These are phyloP conservation scores for Chymomyza procnemis DNA, from an alignment of 2,888 invertebrate species.

Conservation along the genomic window DNA sequence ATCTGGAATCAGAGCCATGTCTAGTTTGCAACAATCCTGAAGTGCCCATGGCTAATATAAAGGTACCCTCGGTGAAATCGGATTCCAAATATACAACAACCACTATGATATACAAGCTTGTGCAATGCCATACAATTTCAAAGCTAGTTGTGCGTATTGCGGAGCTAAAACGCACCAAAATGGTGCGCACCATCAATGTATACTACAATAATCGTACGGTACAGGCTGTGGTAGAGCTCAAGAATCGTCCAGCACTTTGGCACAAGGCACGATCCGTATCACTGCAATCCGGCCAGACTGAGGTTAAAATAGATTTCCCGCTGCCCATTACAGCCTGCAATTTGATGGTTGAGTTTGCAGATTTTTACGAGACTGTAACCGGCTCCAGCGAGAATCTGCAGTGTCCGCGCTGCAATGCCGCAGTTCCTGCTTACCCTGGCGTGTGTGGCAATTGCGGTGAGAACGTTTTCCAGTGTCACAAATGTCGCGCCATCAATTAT, in stretches of 20 bases:
- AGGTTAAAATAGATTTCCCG: conserved; percentile 97
- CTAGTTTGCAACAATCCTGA: conserved; percentile 99
- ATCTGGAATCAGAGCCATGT: conserved; percentile 97
- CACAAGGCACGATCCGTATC: conserved; percentile 96
- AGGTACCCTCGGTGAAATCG: conserved; percentile 94
- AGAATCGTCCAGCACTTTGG: conserved; percentile 97
- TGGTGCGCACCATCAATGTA: conserved; percentile 96
- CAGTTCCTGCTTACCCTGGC: conserved; percentile 97
- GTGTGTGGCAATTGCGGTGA: conserved; percentile 93
- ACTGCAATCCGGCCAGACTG: conserved; percentile 93
- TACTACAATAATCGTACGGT: conserved; percentile 98
- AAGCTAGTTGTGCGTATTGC: conserved; percentile 95
- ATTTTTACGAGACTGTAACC: conserved; percentile 97
- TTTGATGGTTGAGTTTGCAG: conserved; percentile 98
- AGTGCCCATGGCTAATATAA: conserved; percentile 93
- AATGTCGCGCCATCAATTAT: conserved; percentile 98
- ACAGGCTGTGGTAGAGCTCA: conserved; percentile 97
- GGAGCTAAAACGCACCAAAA: conserved; percentile 97
- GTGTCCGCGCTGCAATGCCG: conserved; percentile 96
- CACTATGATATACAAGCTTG: conserved; percentile 97
- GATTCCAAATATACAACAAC: conserved; percentile 99
- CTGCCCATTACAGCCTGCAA: conserved; percentile 98
- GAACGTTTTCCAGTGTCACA: conserved; percentile 99
- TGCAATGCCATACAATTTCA: conserved; percentile 96
- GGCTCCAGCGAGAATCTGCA: conserved; percentile 93